phyloP scores from a whole-genome alignment of 2,797 vertebrate genomes.

The Rousettus madagascariensis region DNA sequence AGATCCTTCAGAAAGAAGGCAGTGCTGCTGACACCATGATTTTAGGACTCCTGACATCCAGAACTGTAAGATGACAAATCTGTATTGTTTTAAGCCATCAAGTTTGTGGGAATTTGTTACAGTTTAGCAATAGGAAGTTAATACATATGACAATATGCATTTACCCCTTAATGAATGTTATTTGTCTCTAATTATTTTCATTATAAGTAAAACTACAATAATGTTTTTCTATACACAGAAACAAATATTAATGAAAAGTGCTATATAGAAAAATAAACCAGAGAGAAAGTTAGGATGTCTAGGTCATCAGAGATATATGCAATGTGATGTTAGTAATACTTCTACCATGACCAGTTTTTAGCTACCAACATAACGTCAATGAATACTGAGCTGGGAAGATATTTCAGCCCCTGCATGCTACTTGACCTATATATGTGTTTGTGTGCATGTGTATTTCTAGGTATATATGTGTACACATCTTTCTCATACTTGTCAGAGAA shows the following conservation, averaged over 20 bases:
- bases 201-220: background rate
- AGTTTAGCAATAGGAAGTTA: background rate
- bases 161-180: background rate
- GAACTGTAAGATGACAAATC: background rate
- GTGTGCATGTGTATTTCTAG: background rate
- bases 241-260: background rate
- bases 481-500: background rate
- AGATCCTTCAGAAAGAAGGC: background rate
- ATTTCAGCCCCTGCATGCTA: background rate
- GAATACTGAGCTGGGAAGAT: background rate
- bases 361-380: background rate
- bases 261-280: background rate
- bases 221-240: background rate
- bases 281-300: background rate
- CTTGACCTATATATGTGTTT: background rate
- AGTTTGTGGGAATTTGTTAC: background rate
- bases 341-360: background rate
- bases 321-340: background rate
- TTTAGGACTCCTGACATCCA: background rate
- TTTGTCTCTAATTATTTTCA: background rate
- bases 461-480: background rate
- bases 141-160: background rate
- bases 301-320: background rate
- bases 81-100: background rate
- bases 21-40: background rate